A percentile compares a stretch with the other conserved stretches of the same genome.
These are phyloP conservation scores for Lithophane semibrunnea DNA, from an alignment of 2,888 invertebrate genomes.

Conservation along the genomic window DNA sequence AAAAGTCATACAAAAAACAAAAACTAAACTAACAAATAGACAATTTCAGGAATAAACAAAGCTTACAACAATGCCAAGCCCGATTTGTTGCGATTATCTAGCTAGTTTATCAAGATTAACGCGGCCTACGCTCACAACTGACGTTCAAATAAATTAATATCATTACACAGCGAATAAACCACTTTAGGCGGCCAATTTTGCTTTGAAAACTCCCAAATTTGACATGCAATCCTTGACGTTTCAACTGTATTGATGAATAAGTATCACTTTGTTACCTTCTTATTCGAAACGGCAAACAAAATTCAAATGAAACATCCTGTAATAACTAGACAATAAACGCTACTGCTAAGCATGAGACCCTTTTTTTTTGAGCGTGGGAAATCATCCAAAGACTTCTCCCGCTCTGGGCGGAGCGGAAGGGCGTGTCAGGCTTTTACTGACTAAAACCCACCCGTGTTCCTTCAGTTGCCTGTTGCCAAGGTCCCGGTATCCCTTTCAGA, in stretches of 20 bases:
- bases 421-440: no score
- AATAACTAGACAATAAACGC: neutral
- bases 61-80: conserved; percentile 69
- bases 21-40: conserved; percentile 33
- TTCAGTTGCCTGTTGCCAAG: no score
- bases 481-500: no score
- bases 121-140: conserved; percentile 69
- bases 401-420: no score
- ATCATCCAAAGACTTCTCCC: no score
- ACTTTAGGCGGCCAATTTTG: conserved; percentile 57
- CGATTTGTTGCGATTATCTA: conserved; percentile 83
- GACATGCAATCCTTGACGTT: conserved; percentile 54
- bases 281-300: neutral
- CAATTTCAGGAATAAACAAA: conserved; percentile 64
- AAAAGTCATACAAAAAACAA: conserved; percentile 1
- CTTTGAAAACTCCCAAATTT: conserved; percentile 49
- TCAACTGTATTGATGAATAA: conserved; percentile 5
- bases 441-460: no score
- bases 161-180: conserved; percentile 65
- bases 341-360: neutral
- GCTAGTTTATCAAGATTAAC: conserved; percentile 84
- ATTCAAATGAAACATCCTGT: neutral
- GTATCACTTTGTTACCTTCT: neutral
- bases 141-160: conserved; percentile 72
- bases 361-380: no score